Evolutionary conservation across 2,113 vertebrate species (phyloP).

Genomic region (Synchiropus splendidus): DNA sequence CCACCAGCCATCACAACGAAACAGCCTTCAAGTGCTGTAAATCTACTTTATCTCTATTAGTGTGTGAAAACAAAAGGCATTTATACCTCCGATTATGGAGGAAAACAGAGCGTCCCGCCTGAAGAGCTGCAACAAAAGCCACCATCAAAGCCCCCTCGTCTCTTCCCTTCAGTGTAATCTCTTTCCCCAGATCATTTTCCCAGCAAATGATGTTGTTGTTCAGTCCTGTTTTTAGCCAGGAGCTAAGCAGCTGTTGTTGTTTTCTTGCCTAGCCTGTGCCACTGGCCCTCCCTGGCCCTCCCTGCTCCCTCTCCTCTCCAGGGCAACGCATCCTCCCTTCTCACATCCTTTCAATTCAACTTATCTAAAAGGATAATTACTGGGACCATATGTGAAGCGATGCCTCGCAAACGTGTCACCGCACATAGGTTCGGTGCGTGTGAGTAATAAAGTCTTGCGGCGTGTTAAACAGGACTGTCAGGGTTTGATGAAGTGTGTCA

Average conservation of each 20-base stretch:
- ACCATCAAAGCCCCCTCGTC: slow-evolving; percentile 22
- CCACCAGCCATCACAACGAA: too few relatives aligned
- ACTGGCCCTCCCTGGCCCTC: slow-evolving; percentile 46
- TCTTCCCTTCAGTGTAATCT: slow-evolving; percentile 42
- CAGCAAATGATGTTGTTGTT: slow-evolving; percentile 65
- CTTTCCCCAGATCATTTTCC: slow-evolving; percentile 57
- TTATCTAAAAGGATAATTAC: slow-evolving; percentile 62
- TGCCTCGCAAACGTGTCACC: slow-evolving; percentile 42
- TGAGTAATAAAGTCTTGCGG: slow-evolving; percentile 44
- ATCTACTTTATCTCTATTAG: not conserved
- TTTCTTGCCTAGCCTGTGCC: slow-evolving; percentile 53
- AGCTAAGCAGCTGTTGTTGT: slow-evolving; percentile 76
- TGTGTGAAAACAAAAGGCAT: slow-evolving; percentile 4
- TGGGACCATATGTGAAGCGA: slow-evolving; percentile 60
- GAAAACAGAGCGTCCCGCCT: slow-evolving; percentile 5
- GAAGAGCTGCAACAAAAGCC: slow-evolving; percentile 3
- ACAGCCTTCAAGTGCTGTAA: too few relatives aligned
- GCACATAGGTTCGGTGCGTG: slow-evolving; percentile 26
- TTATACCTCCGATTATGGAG: slow-evolving; percentile 1
- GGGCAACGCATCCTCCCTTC: slow-evolving; percentile 42
- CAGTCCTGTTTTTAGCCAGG: slow-evolving; percentile 62
- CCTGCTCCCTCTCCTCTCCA: slow-evolving; percentile 47
- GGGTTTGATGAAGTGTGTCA: slow-evolving; percentile 45
- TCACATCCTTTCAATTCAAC: slow-evolving; percentile 43
- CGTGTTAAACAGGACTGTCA: slow-evolving; percentile 52